Evolutionary conservation across 2,113 vertebrate species (phyloP).

Genomic region (Perca flavescens): DNA sequence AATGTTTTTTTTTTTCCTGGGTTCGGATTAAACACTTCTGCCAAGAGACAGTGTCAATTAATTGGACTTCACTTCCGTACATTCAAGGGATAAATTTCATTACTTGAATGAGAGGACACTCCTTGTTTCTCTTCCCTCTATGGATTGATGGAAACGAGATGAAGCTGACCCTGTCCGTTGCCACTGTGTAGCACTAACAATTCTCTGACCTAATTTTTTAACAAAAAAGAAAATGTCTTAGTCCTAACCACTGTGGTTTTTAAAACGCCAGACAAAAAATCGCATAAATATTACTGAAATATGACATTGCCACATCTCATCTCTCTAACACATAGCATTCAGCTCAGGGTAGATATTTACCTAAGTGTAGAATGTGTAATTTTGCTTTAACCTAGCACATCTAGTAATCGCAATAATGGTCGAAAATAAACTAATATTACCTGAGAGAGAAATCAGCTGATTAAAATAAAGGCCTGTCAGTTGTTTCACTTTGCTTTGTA

Average conservation of each 20-base stretch:
- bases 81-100: slow-evolving; percentile 65
- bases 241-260: slow-evolving; percentile 35
- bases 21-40: slow-evolving; percentile 54
- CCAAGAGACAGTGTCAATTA: slow-evolving; percentile 69
- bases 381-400: slow-evolving; percentile 31
- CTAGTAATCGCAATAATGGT: slow-evolving; percentile 42
- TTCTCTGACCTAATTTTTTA: slow-evolving; percentile 73
- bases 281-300: slow-evolving; percentile 48
- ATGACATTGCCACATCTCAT: slow-evolving; percentile 56
- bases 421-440: slow-evolving; percentile 26
- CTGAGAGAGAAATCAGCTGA: slow-evolving; percentile 38
- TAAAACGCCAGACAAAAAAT: slow-evolving; percentile 36
- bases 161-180: slow-evolving; percentile 62
- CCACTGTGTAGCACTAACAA: slow-evolving; percentile 48
- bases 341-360: slow-evolving; percentile 52
- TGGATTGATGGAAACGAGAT: slow-evolving; percentile 75
- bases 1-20: slow-evolving; percentile 17
- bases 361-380: slow-evolving; percentile 45
- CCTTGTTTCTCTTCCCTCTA: slow-evolving; percentile 53
- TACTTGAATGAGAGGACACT: slow-evolving; percentile 59
- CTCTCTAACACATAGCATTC: slow-evolving; percentile 31
- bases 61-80: slow-evolving; percentile 62
- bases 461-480: slow-evolving; percentile 45
- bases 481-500: slow-evolving; percentile 39
- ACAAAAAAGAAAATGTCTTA: slow-evolving; percentile 52